Percentiles rank a stretch among this genome's conserved stretches.
phyloP scores from a whole-genome alignment of 2,113 vertebrate species.

The Triplophysa tibetana region DNA sequence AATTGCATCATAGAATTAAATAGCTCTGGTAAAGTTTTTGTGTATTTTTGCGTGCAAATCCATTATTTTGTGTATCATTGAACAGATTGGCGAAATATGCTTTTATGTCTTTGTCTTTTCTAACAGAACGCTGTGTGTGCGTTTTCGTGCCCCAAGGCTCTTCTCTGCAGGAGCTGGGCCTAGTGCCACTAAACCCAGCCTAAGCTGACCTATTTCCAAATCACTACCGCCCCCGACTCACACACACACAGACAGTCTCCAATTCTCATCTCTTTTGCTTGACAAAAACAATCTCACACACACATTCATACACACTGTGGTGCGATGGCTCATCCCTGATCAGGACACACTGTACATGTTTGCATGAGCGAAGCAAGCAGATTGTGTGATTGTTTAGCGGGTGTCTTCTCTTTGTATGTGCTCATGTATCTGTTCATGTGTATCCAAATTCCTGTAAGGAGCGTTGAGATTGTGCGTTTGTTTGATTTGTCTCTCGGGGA shows the following conservation, averaged over 20 bases:
- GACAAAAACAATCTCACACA: slow-evolving; percentile 31
- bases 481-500: slow-evolving; percentile 2
- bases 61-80: not conserved
- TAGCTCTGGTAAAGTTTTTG: too few species aligned
- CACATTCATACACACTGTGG: not conserved
- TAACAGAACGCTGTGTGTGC: not conserved
- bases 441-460: slow-evolving; percentile 8
- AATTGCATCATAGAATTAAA: slow-evolving; percentile 1
- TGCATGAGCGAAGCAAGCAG: not conserved
- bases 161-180: slow-evolving; percentile 70
- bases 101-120: slow-evolving; percentile 10
- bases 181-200: slow-evolving; percentile 72
- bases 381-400: slow-evolving; percentile 5
- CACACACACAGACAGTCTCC: slow-evolving; percentile 8
- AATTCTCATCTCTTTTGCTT: slow-evolving; percentile 11
- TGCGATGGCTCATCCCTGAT: not conserved
- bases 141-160: slow-evolving; percentile 60
- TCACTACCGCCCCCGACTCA: slow-evolving; percentile 36
- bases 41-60: not conserved
- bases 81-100: not conserved
- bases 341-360: not conserved
- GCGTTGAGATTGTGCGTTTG: not conserved
- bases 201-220: slow-evolving; percentile 74
- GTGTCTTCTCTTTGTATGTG: slow-evolving; percentile 27
- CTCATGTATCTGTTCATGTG: slow-evolving; percentile 32